Base-by-base conservation (phyloP, 2,888 invertebrate species). In the Calliphora vomitoria region DNA sequence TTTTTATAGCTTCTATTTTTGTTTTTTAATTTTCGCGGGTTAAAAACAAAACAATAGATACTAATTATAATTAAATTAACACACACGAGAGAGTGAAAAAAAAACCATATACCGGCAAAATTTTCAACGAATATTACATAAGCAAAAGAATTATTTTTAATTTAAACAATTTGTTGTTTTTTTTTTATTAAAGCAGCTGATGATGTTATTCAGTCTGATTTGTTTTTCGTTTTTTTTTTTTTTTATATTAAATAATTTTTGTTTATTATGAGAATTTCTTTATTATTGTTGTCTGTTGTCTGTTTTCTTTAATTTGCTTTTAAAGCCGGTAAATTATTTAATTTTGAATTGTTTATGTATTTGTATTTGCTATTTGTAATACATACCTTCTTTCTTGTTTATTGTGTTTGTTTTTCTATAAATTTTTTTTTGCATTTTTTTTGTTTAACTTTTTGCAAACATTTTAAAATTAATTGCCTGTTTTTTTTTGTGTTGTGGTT, bases 301-400 rank as follows among this genome's bases (percentile, higher is more conserved):
- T 41, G 68, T 47, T 25, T 44, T 50, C 47, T 31, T 47, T 55
- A n/a, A 47, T 38, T 78, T 38, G 71, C n/a, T 25, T 50, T 25
- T 62, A 15, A 74, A 66, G 74, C 82, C 74, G 82, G 74, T 35
- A 74, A 66, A 74, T 66, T 82, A 74, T 82, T 74, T 58, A 66
- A 35, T 38, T 62, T 80, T 58, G 47, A 47, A 60, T 60, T 38
- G 11, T 50, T 44, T 79, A 50, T n/a, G 15, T 15, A 50, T 69
- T 71, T 55, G 15, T 35, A 44, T 50, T 41, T 50, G 60, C 44
- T 35, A 60, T 79, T 38, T 60, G 11, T 60, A 50, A 31, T 69
- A 25, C 13, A 35, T 35, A 62, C 20, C 25, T 15, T n/a, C 25
- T 64, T 64, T 15, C 55, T 68, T 74, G 20, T 58, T 74, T 55